Evolutionary conservation across 2,797 vertebrate species (phyloP).

Genomic region (Sternarchorhynchus goeldii): DNA sequence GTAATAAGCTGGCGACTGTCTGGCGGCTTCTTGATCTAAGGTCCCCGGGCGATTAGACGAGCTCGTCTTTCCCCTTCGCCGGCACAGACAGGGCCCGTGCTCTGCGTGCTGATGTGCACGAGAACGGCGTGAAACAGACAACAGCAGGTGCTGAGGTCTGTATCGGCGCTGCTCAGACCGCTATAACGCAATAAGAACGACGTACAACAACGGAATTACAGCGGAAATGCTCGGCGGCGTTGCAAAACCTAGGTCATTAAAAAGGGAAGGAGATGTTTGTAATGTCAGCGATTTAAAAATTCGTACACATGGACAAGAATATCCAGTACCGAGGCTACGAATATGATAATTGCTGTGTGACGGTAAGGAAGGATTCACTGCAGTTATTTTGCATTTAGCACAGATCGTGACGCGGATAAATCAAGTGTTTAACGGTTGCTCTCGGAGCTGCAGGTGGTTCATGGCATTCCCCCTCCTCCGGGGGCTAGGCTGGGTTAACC

Average conservation of each 20-base stretch:
- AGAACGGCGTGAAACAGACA: conserved; percentile 51
- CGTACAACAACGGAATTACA: conserved; percentile 22
- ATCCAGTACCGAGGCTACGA: not conserved
- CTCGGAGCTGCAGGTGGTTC: conserved; percentile 37
- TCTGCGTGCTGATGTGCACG: conserved; percentile 54
- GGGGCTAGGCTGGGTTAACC: conserved; percentile 38
- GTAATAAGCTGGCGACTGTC: conserved; percentile 70
- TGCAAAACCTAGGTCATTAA: too few relatives aligned
- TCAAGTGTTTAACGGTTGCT: conserved; percentile 44
- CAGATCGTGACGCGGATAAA: conserved; percentile 32
- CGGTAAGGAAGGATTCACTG: conserved; percentile 33
- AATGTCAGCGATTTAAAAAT: not conserved
- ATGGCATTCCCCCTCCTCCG: conserved; percentile 16
- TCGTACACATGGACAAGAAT: not conserved
- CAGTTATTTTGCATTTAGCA: conserved; percentile 42
- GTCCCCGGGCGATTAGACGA: conserved; percentile 58
- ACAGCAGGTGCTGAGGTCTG: conserved; percentile 40
- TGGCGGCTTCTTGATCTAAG: conserved; percentile 65
- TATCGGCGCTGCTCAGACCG: conserved; percentile 31
- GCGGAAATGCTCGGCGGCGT: not conserved
- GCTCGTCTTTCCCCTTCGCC: conserved; percentile 50
- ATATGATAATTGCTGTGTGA: not conserved
- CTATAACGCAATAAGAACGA: conserved; percentile 34
- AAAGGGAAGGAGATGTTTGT: not conserved
- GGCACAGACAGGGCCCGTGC: conserved; percentile 56